A percentile compares a stretch with the other conserved stretches of the same genome.
Evolutionary conservation across 2,113 vertebrate genomes (phyloP).

Genomic region (Pollachius pollachius): DNA sequence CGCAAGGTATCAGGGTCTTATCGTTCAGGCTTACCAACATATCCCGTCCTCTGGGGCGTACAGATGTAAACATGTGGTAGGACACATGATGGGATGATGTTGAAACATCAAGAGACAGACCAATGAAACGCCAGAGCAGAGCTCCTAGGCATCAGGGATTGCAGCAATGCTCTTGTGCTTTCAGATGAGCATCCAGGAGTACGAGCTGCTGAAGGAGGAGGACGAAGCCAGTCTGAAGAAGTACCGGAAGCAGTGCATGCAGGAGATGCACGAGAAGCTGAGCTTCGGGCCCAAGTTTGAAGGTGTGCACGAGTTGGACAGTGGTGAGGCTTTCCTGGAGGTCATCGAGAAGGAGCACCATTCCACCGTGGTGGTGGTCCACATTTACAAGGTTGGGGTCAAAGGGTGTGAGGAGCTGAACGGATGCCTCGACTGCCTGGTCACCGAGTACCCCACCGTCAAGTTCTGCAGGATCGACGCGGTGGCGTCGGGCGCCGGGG

Average conservation of each 20-base stretch:
- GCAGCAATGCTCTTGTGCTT: slow-evolving; percentile 17
- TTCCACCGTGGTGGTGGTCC: slow-evolving; percentile 85
- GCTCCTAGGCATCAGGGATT: not conserved
- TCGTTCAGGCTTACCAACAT: not conserved
- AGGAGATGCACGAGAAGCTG: slow-evolving; percentile 92
- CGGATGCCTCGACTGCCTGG: slow-evolving; percentile 84
- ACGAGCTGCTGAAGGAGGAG: slow-evolving; percentile 87
- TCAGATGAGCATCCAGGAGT: slow-evolving; percentile 96
- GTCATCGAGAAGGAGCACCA: slow-evolving; percentile 90
- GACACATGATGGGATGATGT: not conserved
- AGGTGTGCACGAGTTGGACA: slow-evolving; percentile 83
- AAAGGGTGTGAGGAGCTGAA: slow-evolving; percentile 89
- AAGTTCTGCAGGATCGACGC: slow-evolving; percentile 96
- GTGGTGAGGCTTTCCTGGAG: slow-evolving; percentile 89
- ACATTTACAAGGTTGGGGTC: slow-evolving; percentile 85
- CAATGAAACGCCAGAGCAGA: not conserved
- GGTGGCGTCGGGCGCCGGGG: slow-evolving; percentile 81
- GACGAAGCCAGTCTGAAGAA: slow-evolving; percentile 88
- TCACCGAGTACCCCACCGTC: slow-evolving; percentile 82
- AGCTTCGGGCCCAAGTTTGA: slow-evolving; percentile 92
- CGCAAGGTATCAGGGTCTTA: slow-evolving; percentile 81
- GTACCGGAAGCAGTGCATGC: slow-evolving; percentile 92
- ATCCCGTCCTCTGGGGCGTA: not conserved
- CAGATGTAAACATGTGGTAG: not conserved
- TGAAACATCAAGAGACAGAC: not conserved